These are phyloP conservation scores for Zosterops hypoxanthus DNA, from an alignment of 2,113 vertebrate species.

Conservation along the genomic window DNA sequence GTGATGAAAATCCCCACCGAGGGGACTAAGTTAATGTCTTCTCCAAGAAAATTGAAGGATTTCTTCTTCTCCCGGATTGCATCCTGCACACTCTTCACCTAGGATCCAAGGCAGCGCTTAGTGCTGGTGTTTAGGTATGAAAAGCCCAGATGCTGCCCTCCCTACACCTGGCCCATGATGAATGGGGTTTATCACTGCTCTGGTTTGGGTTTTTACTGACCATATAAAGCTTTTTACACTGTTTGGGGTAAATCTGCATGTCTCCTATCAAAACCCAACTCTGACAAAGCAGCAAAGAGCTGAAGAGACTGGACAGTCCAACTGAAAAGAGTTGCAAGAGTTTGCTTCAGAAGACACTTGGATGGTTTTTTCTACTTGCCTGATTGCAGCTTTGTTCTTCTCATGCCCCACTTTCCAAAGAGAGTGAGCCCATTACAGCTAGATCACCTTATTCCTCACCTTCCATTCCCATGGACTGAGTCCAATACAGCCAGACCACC, in stretches of 20 bases:
- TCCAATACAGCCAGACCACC: neutral
- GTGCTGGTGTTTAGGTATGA: neutral
- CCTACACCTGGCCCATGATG: rapidly evolving
- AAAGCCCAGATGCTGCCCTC: neutral
- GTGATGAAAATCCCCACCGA: slow-evolving; percentile 98
- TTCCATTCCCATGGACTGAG: neutral
- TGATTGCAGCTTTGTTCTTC: neutral
- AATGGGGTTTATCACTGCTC: neutral
- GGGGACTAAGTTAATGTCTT: slow-evolving; percentile 87
- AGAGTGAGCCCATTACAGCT: neutral
- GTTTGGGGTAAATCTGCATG: neutral
- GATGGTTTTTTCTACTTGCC: neutral
- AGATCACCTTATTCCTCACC: neutral
- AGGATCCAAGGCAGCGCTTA: neutral
- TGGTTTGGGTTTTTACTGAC: neutral
- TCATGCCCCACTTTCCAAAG: neutral
- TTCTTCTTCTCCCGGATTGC: slow-evolving; percentile 91
- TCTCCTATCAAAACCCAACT: neutral
- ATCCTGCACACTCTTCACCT: slow-evolving; percentile 98
- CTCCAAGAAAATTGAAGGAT: slow-evolving; percentile 92
- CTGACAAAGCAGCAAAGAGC: neutral
- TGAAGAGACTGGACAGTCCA: neutral
- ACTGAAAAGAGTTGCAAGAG: neutral
- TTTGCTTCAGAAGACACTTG: neutral
- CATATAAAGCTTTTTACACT: neutral